Evolutionary conservation across 2,888 invertebrate genomes (phyloP).

Genomic region (Lumbricus terrestris): DNA sequence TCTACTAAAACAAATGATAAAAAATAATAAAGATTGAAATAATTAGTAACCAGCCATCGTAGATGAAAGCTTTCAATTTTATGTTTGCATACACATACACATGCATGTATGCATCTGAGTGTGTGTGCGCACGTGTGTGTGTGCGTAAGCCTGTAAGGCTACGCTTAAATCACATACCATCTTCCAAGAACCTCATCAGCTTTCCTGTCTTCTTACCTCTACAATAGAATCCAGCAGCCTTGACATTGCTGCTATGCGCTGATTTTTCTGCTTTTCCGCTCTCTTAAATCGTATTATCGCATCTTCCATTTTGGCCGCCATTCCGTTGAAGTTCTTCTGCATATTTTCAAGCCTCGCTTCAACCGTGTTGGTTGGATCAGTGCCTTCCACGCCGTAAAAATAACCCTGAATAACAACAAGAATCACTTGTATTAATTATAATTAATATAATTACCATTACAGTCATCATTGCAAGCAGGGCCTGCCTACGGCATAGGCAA

Average conservation of each 20-base stretch:
- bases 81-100: too few relatives aligned
- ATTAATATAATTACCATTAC: background rate
- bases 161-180: too few relatives aligned
- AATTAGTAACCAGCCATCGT: too few relatives aligned
- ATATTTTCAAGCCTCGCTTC: slow-evolving; percentile 61
- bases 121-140: too few relatives aligned
- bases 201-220: slow-evolving; percentile 50
- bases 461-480: background rate
- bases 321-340: slow-evolving; percentile 62
- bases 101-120: too few relatives aligned
- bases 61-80: too few relatives aligned
- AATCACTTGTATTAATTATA: background rate
- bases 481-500: too few relatives aligned
- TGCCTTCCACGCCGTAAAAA: slow-evolving; percentile 59
- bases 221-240: slow-evolving; percentile 59
- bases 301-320: slow-evolving; percentile 62
- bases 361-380: slow-evolving; percentile 53
- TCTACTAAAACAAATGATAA: too few relatives aligned
- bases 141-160: too few relatives aligned
- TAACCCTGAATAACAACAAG: slow-evolving; percentile 39
- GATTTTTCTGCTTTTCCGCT: slow-evolving; percentile 62
- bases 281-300: slow-evolving; percentile 62
- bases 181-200: too few relatives aligned
- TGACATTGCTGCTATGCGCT: slow-evolving; percentile 61
- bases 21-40: too few relatives aligned